These are phyloP conservation scores for Hirtodrosophila confusa DNA, from an alignment of 2,888 invertebrate species.

Conservation along the genomic window DNA sequence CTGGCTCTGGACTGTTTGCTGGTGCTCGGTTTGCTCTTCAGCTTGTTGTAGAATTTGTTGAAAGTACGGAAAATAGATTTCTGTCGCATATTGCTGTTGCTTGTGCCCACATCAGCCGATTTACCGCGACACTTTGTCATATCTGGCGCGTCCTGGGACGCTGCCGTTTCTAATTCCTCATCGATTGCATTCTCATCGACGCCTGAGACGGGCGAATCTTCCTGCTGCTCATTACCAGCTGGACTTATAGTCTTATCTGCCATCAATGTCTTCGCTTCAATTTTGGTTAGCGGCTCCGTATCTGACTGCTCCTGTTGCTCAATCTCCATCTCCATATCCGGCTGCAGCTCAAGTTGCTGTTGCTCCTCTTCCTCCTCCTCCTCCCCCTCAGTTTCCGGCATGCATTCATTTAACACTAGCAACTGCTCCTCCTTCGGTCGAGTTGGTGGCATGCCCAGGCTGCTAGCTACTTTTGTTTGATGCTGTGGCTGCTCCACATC, in stretches of 20 bases:
- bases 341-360: not conserved
- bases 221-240: no score
- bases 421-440: constrained; percentile 31
- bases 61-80: constrained; percentile 32
- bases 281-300: no score
- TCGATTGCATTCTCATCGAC: no score
- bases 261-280: no score
- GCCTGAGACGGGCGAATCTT: no score
- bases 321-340: no score
- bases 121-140: constrained; percentile 8
- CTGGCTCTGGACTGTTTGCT: not conserved
- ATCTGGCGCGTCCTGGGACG: not conserved
- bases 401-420: constrained; percentile 57
- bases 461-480: not conserved
- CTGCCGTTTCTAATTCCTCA: no score
- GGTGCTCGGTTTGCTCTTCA: constrained; percentile 6
- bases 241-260: no score
- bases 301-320: no score
- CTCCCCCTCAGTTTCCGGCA: constrained; percentile 22
- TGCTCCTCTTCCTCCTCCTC: constrained; percentile 3
- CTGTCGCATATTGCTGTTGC: not conserved
- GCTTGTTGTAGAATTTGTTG: constrained; percentile 26
- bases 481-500: no score
- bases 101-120: constrained; percentile 29
- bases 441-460: constrained; percentile 29